Evolutionary conservation across 2,888 invertebrate species (phyloP).

Genomic region (Miltochrista miniata): DNA sequence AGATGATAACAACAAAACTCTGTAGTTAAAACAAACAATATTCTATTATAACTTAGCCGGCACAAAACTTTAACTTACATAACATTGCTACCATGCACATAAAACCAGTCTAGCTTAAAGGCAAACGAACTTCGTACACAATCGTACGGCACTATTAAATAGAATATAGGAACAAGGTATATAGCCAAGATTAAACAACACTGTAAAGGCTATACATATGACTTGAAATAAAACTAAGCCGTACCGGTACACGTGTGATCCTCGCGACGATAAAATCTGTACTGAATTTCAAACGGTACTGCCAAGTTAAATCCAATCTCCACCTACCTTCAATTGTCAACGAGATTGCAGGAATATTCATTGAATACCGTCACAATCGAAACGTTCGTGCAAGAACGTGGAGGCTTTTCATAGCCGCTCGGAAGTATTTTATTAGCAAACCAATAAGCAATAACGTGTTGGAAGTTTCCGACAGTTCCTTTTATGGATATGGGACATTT

Average conservation of each 20-base stretch:
- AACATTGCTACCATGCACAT: too few species aligned
- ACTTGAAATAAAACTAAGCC: conserved; percentile 22
- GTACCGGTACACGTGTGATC: conserved; percentile 36
- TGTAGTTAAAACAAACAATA: too few species aligned
- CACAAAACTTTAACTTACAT: too few species aligned
- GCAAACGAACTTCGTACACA: too few species aligned
- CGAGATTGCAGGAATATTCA: conserved; percentile 38
- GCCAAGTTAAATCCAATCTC: conserved; percentile 16
- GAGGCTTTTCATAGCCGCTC: conserved; percentile 44
- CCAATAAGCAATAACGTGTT: conserved; percentile 47
- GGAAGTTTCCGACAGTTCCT: conserved; percentile 23
- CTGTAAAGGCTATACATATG: not conserved
- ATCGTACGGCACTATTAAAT: too few species aligned
- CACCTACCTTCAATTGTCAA: conserved; percentile 43
- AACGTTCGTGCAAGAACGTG: conserved; percentile 51
- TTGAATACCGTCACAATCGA: conserved; percentile 51
- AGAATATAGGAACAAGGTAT: too few species aligned
- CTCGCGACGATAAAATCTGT: conserved; percentile 34
- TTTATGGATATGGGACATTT: conserved; percentile 30
- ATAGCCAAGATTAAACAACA: too few species aligned
- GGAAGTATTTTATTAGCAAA: conserved; percentile 55
- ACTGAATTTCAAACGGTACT: conserved; percentile 39
- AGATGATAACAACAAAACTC: too few species aligned
- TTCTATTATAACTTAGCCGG: too few species aligned
- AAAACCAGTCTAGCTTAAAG: too few species aligned